Percentiles rank a stretch among this genome's conserved stretches.
These are phyloP conservation scores for Valencia hispanica DNA, from an alignment of 2,797 vertebrate species.

Conservation along the genomic window DNA sequence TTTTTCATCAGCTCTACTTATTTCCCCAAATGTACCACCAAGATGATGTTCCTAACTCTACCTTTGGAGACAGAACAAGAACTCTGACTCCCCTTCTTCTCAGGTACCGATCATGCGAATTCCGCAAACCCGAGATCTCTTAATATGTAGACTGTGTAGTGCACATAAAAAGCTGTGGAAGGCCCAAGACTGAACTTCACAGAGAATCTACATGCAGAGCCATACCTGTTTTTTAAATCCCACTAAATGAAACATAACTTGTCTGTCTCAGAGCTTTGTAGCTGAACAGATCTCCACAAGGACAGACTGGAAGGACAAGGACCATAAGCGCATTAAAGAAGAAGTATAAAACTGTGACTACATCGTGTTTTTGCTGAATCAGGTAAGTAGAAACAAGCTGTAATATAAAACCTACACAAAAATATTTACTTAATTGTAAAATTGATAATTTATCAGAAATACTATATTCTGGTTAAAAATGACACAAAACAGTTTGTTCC, in stretches of 20 bases:
- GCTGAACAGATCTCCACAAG: no score
- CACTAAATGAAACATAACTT: no score
- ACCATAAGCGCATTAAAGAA: no score
- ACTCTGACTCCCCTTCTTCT: not conserved
- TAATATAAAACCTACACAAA: no score
- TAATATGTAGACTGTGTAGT: not conserved
- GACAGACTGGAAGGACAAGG: no score
- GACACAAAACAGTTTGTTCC: not conserved
- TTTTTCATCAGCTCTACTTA: no score
- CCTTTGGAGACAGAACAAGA: not conserved
- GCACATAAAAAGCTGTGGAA: not conserved
- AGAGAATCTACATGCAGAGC: not conserved
- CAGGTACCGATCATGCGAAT: not conserved
- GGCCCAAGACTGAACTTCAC: not conserved
- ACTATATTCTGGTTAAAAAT: not conserved
- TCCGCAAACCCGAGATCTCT: not conserved
- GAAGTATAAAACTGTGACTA: no score
- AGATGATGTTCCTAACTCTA: not conserved
- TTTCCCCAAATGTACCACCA: not conserved
- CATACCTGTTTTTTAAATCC: not conserved
- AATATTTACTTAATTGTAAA: no score
- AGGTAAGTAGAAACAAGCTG: no score
- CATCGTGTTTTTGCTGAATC: no score
- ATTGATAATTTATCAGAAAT: not conserved
- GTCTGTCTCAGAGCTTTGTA: no score